A percentile compares a stretch with the other conserved stretches of the same genome.
Evolutionary conservation across 2,113 vertebrate species (phyloP).

Genomic region (Hystrix brachyura): DNA sequence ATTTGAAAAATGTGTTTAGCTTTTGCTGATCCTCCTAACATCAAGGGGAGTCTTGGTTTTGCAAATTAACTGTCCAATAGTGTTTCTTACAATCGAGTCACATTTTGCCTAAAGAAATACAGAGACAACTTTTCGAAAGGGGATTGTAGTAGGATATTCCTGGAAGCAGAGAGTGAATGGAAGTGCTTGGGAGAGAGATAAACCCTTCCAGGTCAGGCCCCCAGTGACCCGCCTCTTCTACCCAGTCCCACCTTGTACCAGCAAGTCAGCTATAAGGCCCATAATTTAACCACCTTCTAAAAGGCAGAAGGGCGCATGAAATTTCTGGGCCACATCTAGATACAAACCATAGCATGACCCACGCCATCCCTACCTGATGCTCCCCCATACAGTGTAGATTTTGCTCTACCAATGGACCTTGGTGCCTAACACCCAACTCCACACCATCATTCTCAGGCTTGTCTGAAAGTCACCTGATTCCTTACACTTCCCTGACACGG

Average conservation of each 20-base stretch:
- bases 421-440: not conserved
- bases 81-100: not conserved
- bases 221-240: not conserved
- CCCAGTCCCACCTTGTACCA: not conserved
- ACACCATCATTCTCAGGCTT: not conserved
- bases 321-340: not conserved
- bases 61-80: not conserved
- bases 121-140: not conserved
- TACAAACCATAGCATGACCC: not conserved
- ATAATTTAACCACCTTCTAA: not conserved
- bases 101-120: not conserved
- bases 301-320: not conserved
- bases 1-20: not conserved
- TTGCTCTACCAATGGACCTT: accelerated
- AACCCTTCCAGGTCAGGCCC: not conserved
- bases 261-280: not conserved
- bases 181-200: not conserved
- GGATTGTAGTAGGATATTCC: not conserved
- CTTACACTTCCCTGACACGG: not conserved
- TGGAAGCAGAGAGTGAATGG: not conserved
- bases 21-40: not conserved
- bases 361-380: not conserved
- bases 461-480: not conserved
- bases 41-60: slow-evolving; percentile 43
- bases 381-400: not conserved